phyloP scores from a whole-genome alignment of 2,113 vertebrate species.

The Octodon degus region DNA sequence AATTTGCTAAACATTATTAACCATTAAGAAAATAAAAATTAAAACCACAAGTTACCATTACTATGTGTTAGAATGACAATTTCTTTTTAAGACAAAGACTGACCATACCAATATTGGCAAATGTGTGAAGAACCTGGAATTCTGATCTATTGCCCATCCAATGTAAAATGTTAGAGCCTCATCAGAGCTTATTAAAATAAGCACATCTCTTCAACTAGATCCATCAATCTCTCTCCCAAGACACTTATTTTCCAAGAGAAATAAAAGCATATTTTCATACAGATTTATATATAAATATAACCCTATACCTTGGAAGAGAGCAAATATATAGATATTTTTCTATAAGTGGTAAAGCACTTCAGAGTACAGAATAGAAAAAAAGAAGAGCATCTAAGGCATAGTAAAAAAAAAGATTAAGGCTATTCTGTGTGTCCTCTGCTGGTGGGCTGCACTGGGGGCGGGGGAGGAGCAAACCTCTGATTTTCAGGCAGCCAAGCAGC shows the following conservation, averaged over 20 bases:
- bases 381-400: not conserved
- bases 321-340: not conserved
- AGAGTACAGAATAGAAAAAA: not conserved
- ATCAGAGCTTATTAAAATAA: not conserved
- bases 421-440: accelerated
- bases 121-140: not conserved
- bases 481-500: accelerated
- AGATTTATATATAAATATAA: not conserved
- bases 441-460: not conserved
- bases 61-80: not conserved
- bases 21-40: not conserved
- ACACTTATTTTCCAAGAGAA: not conserved
- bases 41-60: not conserved
- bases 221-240: not conserved
- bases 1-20: not conserved
- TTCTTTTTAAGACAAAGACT: not conserved
- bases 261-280: not conserved
- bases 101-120: not conserved
- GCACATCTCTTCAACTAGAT: not conserved
- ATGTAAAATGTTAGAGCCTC: not conserved
- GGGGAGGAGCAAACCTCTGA: not conserved
- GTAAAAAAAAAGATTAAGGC: not conserved
- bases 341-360: not conserved
- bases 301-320: not conserved
- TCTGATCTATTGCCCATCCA: not conserved